phyloP scores from a whole-genome alignment of 2,113 vertebrate genomes.

The Lepidothrix coronata region DNA sequence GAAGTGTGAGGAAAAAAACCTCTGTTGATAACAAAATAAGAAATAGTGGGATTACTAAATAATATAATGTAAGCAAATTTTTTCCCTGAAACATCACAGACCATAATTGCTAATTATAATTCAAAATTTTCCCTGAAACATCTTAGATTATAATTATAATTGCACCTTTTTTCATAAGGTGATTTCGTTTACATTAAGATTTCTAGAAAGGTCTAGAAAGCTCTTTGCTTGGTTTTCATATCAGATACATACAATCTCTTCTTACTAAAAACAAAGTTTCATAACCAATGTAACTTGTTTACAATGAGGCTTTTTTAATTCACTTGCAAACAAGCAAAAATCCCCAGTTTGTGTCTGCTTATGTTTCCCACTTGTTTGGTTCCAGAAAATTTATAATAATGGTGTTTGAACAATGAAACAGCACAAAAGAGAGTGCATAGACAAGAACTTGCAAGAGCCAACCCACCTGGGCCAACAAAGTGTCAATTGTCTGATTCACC shows the following conservation, averaged over 20 bases:
- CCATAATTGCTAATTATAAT: conserved; percentile 25
- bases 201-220: not conserved
- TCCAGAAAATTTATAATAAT: not conserved
- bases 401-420: not conserved
- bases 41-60: not conserved
- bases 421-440: not conserved
- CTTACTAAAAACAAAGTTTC: not conserved
- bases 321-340: not conserved
- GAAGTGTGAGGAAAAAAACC: conserved; percentile 10
- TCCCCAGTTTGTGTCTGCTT: not conserved
- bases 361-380: not conserved
- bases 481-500: not conserved
- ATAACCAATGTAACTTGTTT: not conserved
- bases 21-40: conserved; percentile 18
- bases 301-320: not conserved
- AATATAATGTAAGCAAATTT: not conserved
- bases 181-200: not conserved
- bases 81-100: not conserved
- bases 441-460: not conserved
- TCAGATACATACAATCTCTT: not conserved
- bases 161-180: not conserved
- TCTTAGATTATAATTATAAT: conserved; percentile 26
- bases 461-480: not conserved
- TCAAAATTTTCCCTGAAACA: not conserved
- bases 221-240: not conserved